Evolutionary conservation across 1,140 invertebrate species (phyloP).

Genomic region (Rhopalosiphum maidis): DNA sequence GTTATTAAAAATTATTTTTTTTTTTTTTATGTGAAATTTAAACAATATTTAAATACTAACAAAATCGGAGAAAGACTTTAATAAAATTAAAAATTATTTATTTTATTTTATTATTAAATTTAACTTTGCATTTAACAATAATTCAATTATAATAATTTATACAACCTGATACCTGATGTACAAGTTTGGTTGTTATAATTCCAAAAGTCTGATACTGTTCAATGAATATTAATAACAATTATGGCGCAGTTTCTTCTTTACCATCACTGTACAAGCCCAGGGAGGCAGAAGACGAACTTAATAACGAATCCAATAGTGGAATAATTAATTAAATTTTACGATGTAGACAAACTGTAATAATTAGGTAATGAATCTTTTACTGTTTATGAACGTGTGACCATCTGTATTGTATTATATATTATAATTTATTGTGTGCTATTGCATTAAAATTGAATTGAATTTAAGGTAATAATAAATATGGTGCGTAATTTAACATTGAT

Average conservation of each 20-base stretch:
- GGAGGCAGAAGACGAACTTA: neutral
- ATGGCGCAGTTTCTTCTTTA: neutral
- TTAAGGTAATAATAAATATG: neutral
- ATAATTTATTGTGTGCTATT: neutral
- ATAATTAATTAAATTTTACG: neutral
- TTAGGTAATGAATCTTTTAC: conserved; percentile 12
- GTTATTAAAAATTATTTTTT: neutral
- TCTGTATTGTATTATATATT: neutral
- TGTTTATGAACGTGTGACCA: neutral
- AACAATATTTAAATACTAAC: neutral
- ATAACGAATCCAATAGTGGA: neutral
- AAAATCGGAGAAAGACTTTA: neutral
- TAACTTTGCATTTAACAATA: neutral
- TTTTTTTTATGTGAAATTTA: neutral
- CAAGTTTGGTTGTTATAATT: neutral
- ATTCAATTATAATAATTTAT: neutral
- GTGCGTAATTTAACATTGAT: neutral
- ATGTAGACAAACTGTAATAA: conserved; percentile 9
- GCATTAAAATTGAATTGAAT: neutral
- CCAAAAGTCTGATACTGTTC: neutral
- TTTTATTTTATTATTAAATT: neutral
- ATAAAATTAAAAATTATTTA: neutral
- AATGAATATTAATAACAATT: neutral
- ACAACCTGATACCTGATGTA: neutral
- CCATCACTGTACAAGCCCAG: neutral